Conservation (phyloP, 2,113 vertebrate genomes). For the Mastomys natalensis region DNA sequence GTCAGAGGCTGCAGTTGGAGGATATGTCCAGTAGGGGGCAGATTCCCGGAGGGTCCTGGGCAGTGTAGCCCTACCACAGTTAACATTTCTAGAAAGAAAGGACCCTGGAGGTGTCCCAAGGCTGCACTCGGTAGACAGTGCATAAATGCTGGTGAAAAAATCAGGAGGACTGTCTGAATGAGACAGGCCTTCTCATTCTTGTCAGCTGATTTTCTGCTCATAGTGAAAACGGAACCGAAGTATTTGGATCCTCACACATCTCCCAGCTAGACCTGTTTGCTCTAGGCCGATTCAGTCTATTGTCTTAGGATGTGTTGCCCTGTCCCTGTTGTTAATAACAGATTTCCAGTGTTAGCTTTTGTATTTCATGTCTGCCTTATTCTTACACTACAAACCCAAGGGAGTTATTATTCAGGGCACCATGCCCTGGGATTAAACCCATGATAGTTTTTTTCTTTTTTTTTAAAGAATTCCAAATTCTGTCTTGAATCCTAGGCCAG, state of each 20-base stretch:
- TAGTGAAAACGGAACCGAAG: fast-evolving
- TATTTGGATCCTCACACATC: fast-evolving
- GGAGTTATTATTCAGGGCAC: too few relatives aligned
- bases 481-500: neutral
- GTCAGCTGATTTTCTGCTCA: too few relatives aligned
- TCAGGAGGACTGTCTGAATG: neutral
- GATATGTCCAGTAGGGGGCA: conserved; percentile 36
- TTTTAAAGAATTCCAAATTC: neutral
- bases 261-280: neutral
- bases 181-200: too few relatives aligned
- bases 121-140: neutral
- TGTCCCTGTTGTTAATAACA: neutral
- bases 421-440: neutral
- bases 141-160: neutral
- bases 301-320: neutral
- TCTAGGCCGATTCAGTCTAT: neutral
- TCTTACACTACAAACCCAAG: neutral
- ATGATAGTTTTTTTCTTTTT: neutral
- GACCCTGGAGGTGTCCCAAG: fast-evolving
- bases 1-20: neutral
- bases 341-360: too few relatives aligned
- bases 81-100: neutral
- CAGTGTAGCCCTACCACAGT: neutral
- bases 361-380: neutral
- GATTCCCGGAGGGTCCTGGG: fast-evolving